Evolutionary conservation across 2,888 invertebrate genomes (phyloP), one percentile per base, ranked within the genome.

Genomic region (Epistrophella euchroma): DNA sequence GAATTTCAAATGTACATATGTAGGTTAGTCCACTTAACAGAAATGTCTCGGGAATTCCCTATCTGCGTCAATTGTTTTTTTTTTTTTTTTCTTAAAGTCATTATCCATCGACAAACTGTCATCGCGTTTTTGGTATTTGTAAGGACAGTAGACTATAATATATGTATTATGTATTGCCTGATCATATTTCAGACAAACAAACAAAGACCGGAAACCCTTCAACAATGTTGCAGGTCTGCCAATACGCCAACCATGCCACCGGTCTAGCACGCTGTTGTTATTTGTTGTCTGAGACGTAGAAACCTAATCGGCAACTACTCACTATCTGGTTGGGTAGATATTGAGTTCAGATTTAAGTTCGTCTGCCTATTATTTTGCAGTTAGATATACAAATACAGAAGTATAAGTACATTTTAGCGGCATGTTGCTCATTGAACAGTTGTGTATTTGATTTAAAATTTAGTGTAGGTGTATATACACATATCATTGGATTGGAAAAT

Each of bases 181-280:
- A 81, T 85, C 71, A 19, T 43, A 68, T 85, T 80, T 75, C 71
- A 52, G 25, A 37, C 35, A 37, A 52, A 52, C 7, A 68, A 40
- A 74, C 56, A 64, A 62, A 52, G 68, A 73, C 85, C 80, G 81
- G 84, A 85, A 80, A 85, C 80, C 64, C 25, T 70, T 45, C 17
- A 43, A 62, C 64, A 52, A 62, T 56, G 56, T 81, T 56, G 64
- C 83, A 73, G 22, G 43, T 40, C 72, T 37, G 19, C 58, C 22
- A 37, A 22, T 25, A 37, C 25, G 52, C 64, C 32, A 71, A 19
- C 45, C 25, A 71, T 45, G 17, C 19, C 58, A 32, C 15, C 35
- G 37, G 19, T 50, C 25, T 45, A 15, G 13, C 10, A 45, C 58
- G 22, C 22, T 32, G 70, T 32, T 43, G 28, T 70, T 55, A 70